Conservation (phyloP, 2,797 vertebrate genomes). For the Helicolenus hilgendorfi region DNA sequence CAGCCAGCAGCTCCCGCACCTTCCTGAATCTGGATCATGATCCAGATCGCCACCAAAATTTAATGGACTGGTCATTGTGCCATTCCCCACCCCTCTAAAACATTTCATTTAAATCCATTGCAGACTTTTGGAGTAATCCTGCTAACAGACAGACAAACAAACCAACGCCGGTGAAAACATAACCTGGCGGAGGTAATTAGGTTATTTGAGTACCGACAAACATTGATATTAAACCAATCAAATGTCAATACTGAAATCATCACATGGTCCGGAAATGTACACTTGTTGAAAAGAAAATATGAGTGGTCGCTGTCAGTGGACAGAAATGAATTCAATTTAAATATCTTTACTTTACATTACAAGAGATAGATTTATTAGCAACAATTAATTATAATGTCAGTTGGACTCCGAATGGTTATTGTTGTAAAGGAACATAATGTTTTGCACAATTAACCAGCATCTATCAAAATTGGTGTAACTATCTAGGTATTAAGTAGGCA, state of each 20-base stretch:
- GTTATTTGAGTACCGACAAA: background rate
- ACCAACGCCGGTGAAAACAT: too few species aligned
- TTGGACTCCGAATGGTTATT: background rate
- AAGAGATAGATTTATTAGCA: background rate
- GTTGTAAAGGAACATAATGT: background rate
- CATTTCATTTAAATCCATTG: fast-evolving
- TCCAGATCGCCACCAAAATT: too few species aligned
- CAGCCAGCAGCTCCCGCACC: too few species aligned
- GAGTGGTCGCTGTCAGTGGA: background rate
- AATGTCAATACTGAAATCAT: background rate
- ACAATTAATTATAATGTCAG: background rate
- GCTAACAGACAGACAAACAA: too few species aligned
- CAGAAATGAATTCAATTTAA: background rate
- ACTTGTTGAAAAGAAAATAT: background rate
- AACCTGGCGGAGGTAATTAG: too few species aligned
- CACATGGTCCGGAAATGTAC: background rate
- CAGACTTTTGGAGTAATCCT: too few species aligned
- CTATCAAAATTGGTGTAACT: background rate
- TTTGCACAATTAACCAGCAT: background rate
- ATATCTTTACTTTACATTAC: background rate
- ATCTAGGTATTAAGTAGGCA: background rate
- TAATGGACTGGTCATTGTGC: too few species aligned
- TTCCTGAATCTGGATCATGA: too few species aligned
- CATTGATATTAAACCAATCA: background rate
- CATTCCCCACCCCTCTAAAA: too few species aligned